phyloP scores from a whole-genome alignment of 2,113 vertebrate genomes.

The Cariama cristata region DNA sequence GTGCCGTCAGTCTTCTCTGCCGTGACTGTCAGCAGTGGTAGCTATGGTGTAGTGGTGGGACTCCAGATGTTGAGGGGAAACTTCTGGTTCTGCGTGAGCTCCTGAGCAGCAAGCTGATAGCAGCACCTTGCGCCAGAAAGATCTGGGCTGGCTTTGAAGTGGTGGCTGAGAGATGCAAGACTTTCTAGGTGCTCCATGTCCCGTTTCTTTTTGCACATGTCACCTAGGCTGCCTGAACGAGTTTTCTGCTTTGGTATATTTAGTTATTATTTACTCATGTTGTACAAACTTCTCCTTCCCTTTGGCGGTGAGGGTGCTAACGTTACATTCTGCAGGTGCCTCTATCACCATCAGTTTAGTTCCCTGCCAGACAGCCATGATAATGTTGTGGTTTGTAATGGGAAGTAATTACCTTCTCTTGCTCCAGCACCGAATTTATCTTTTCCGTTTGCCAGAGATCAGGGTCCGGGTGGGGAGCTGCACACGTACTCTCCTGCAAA shows the following conservation, averaged over 20 bases:
- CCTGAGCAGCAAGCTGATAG: neutral
- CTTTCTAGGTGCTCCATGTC: neutral
- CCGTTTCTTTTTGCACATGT: neutral
- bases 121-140: neutral
- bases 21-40: neutral
- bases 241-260: neutral
- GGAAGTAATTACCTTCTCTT: neutral
- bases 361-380: neutral
- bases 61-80: neutral
- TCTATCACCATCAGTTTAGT: neutral
- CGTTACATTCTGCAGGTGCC: neutral
- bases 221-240: neutral
- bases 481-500: rapidly evolving
- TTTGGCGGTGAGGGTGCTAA: neutral
- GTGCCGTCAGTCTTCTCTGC: neutral
- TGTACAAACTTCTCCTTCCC: neutral
- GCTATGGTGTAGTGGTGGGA: neutral
- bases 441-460: neutral
- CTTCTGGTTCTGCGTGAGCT: neutral
- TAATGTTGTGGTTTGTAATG: neutral
- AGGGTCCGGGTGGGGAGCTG: neutral
- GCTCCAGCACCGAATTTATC: neutral
- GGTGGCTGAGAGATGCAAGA: neutral
- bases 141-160: neutral
- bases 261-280: neutral